Evolutionary conservation across 2,888 invertebrate genomes (phyloP), one percentile per base, ranked within the genome.

Genomic region (Eustalomyia histrio): DNA sequence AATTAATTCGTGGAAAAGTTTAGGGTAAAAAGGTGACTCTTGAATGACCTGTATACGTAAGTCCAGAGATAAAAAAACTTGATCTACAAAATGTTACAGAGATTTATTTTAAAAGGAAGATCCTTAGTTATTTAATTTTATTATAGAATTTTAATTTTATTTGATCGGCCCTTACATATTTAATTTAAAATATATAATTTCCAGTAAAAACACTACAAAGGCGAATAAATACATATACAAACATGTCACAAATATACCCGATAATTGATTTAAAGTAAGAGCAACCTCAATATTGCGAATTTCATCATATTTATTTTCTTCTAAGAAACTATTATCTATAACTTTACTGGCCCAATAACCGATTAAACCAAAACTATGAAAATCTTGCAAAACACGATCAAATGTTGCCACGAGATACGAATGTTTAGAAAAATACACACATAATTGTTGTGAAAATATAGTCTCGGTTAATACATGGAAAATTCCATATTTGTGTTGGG

Each of bases 401-500:
- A 86, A 75, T 0, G 61, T 29, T 0, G 12, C 14, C 1, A 69
- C 63, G 24, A 85, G 55, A 69, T 75, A 85, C 1, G 85, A 86
- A 52, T 86, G 85, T 55, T 86, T 86, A 0, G 84, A 78, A 21
- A 83, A 84, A 69, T 85, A 85, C 5, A 84, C 52, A 18, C 84
- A 84, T 7, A 85, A 60, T 10, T 84, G 85, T 12, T 84, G 86
- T 0, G 79, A 8, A 47, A 84, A 84, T 7, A 86, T 69, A 2
- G 76, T 72, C 43, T 84, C 84, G 8, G 55, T 68, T 21, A 85
- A 61, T 7, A 83, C 80, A 72, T 85, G 83, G 17, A 84, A 85
- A 12, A 82, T 63, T 0, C 82, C 84, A 35, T 80, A 73, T 69
- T 85, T 85, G 0, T 55, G 50, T 0, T 79, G 29, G 1, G 10